A percentile compares a stretch with the other conserved stretches of the same genome.
phyloP scores from a whole-genome alignment of 2,797 vertebrate genomes.

The Phalanger gymnotis region DNA sequence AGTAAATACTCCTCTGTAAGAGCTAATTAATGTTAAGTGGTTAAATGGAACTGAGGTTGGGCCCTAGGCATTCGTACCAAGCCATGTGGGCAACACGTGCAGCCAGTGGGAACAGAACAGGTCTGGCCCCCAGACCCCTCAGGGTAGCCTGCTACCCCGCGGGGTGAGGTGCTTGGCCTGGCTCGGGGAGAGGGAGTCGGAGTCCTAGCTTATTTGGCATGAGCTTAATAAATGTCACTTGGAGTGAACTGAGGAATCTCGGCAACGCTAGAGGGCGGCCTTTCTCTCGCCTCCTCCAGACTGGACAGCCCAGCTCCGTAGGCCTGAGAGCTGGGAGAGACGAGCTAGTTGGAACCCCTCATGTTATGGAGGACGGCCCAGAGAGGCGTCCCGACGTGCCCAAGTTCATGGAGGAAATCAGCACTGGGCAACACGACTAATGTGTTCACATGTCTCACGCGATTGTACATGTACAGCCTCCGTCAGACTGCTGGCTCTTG shows the following conservation, averaged over 20 bases:
- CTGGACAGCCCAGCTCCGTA: background rate
- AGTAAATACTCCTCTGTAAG: background rate
- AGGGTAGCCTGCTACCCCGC: too few relatives aligned
- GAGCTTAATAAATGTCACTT: rapidly evolving
- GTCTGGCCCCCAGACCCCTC: too few relatives aligned
- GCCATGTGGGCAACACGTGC: background rate
- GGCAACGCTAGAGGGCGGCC: background rate
- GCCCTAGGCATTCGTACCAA: background rate
- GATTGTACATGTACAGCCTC: too few relatives aligned
- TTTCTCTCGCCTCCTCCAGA: background rate
- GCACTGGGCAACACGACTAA: background rate
- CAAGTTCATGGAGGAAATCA: background rate
- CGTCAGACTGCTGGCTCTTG: too few relatives aligned
- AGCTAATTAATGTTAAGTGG: too few relatives aligned
- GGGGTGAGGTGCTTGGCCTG: too few relatives aligned
- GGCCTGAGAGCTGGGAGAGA: background rate
- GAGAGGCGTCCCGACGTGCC: background rate
- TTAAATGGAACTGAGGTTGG: background rate
- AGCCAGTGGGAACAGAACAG: too few relatives aligned
- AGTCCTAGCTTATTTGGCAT: too few relatives aligned
- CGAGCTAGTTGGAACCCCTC: background rate
- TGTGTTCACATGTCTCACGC: too few relatives aligned
- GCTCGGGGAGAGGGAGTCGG: background rate
- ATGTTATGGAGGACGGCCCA: conserved; percentile 40
- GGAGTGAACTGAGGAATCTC: background rate